A percentile compares a stretch with the other conserved stretches of the same genome.
Evolutionary conservation across 2,888 invertebrate species (phyloP).

Genomic region (Abscondita cerata): DNA sequence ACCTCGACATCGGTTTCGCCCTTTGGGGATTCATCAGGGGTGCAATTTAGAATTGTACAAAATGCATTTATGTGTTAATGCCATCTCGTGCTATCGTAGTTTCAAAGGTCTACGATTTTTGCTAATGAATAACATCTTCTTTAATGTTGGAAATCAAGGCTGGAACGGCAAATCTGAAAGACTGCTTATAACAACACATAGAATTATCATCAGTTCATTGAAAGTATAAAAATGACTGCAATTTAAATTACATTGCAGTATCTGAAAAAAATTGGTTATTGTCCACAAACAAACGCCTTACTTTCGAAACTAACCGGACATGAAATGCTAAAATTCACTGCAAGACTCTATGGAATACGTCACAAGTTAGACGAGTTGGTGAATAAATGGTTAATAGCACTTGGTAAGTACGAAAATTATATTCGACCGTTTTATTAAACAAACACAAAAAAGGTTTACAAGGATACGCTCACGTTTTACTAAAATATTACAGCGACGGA

Average conservation of each 20-base stretch:
- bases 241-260: conserved; percentile 71
- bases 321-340: conserved; percentile 76
- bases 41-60: no score
- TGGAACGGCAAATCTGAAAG: no score
- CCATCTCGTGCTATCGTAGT: no score
- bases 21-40: no score
- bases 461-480: conserved; percentile 50
- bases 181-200: no score
- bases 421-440: background rate
- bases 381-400: conserved; percentile 64
- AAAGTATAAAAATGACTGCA: no score
- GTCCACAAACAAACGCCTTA: conserved; percentile 87
- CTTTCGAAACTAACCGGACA: conserved; percentile 78
- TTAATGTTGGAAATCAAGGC: no score
- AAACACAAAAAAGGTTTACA: conserved; percentile 51
- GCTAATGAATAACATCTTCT: no score
- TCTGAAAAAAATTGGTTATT: conserved; percentile 80
- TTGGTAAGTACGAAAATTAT: conserved; percentile 54
- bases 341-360: conserved; percentile 73
- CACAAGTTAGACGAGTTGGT: conserved; percentile 59
- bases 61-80: no score
- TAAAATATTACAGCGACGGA: conserved; percentile 66
- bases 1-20: no score
- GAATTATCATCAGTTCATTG: no score
- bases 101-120: no score